phyloP scores from a whole-genome alignment of 2,797 vertebrate species.

The Tangara arthus region DNA sequence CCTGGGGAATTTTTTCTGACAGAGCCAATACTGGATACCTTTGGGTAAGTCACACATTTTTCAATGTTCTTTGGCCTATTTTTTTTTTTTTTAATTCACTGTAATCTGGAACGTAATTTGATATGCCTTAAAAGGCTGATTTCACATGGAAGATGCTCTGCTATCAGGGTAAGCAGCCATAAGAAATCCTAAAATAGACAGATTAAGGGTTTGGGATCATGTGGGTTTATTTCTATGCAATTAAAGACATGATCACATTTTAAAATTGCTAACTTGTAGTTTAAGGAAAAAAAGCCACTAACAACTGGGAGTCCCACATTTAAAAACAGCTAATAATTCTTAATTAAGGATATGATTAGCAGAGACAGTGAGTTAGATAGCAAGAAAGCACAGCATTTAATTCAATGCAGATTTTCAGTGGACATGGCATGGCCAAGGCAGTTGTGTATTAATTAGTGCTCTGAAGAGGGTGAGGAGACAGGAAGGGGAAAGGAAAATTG shows the following conservation, averaged over 20 bases:
- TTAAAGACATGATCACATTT: constrained; percentile 47
- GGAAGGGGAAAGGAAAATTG: constrained; percentile 30
- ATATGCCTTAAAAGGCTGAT: constrained; percentile 23
- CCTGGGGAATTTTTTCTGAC: not conserved
- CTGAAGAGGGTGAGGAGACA: constrained; percentile 10
- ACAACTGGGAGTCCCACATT: not conserved
- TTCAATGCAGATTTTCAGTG: constrained; percentile 16
- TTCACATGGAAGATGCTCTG: constrained; percentile 19
- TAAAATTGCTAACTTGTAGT: constrained; percentile 41
- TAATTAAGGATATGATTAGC: constrained; percentile 59
- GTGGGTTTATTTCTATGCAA: constrained; percentile 53
- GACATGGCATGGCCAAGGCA: constrained; percentile 14
- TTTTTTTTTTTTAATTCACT: not conserved
- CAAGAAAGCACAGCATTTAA: constrained; percentile 19
- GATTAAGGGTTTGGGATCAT: constrained; percentile 57
- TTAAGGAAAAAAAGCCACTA: not conserved
- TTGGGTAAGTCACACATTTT: constrained; percentile 15
- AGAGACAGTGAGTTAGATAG: constrained; percentile 51
- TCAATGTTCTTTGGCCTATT: not conserved
- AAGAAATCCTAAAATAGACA: constrained; percentile 57
- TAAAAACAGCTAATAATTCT: constrained; percentile 32
- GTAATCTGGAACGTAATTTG: constrained; percentile 45
- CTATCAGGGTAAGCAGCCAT: constrained; percentile 40
- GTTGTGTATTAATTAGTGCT: constrained; percentile 58
- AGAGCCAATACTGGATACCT: not conserved